A percentile compares a stretch with the other conserved stretches of the same genome.
These are phyloP conservation scores for Jaculus jaculus DNA, from an alignment of 2,113 vertebrate species.

Conservation along the genomic window DNA sequence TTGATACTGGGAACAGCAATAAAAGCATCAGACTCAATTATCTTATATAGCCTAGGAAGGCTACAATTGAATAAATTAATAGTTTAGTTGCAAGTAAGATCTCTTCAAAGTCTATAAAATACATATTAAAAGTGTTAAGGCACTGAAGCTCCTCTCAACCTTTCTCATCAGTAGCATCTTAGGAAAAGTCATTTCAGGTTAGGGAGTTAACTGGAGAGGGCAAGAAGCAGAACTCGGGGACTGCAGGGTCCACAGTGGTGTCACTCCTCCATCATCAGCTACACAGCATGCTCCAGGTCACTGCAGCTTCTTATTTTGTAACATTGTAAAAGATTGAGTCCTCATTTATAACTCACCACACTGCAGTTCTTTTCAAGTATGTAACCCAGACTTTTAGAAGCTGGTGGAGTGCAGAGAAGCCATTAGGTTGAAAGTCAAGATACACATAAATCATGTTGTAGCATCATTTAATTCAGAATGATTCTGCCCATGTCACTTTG, in stretches of 20 bases:
- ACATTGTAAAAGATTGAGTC: neutral
- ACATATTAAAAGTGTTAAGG: neutral
- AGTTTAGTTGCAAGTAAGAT: neutral
- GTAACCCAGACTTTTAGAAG: slow-evolving; percentile 35
- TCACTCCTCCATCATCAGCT: neutral
- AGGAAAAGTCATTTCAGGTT: neutral
- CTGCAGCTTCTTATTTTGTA: neutral
- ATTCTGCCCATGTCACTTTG: slow-evolving; percentile 43
- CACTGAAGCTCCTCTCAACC: neutral
- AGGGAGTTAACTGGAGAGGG: neutral
- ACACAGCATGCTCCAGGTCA: neutral
- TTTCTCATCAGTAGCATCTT: neutral
- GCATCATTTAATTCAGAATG: slow-evolving; percentile 45
- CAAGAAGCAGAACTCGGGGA: neutral
- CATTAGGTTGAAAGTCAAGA: slow-evolving; percentile 47
- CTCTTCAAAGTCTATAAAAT: neutral
- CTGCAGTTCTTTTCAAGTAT: slow-evolving; percentile 16
- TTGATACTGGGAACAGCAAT: slow-evolving; percentile 18
- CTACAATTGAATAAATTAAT: neutral
- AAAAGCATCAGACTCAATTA: neutral
- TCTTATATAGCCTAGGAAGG: neutral
- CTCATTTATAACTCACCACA: slow-evolving; percentile 21
- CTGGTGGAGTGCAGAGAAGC: slow-evolving; percentile 30
- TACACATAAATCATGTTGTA: slow-evolving; percentile 58
- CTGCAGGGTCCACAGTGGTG: neutral